A percentile compares a stretch with the other conserved stretches of the same genome.
phyloP scores from a whole-genome alignment of 2,113 vertebrate genomes.

The Orcinus orca region DNA sequence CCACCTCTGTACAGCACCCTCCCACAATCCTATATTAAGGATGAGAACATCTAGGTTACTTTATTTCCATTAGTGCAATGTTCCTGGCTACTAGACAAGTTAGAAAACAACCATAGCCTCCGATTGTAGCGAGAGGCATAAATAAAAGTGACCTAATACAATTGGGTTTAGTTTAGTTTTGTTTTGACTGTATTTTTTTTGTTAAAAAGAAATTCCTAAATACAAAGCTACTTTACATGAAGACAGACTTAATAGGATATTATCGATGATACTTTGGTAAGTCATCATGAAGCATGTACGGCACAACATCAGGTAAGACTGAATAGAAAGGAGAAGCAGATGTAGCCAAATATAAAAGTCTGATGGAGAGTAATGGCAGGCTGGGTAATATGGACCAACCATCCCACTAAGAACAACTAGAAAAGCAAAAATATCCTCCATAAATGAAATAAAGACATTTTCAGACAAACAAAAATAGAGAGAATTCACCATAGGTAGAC shows the following conservation, averaged over 20 bases:
- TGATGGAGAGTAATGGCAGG: accelerated
- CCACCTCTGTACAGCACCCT: not conserved
- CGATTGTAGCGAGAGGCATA: not conserved
- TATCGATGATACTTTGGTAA: not conserved
- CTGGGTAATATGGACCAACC: not conserved
- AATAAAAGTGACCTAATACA: not conserved
- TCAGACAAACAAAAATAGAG: not conserved
- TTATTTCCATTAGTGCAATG: not conserved
- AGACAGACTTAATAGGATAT: not conserved
- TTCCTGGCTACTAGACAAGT: not conserved
- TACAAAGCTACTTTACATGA: not conserved
- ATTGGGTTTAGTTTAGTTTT: not conserved
- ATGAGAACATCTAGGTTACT: not conserved
- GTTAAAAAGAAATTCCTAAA: not conserved
- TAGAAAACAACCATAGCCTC: not conserved
- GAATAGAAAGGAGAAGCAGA: not conserved
- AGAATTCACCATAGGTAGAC: not conserved
- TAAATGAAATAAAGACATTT: not conserved
- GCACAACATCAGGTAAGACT: not conserved
- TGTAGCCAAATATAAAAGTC: not conserved
- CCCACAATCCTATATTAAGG: not conserved
- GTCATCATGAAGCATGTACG: not conserved
- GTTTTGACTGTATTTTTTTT: not conserved
- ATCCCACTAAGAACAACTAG: not conserved
- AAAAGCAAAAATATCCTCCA: not conserved